A percentile compares a stretch with the other conserved stretches of the same genome.
These are phyloP conservation scores for Murina feae DNA, from an alignment of 2,113 vertebrate genomes.

Conservation along the genomic window DNA sequence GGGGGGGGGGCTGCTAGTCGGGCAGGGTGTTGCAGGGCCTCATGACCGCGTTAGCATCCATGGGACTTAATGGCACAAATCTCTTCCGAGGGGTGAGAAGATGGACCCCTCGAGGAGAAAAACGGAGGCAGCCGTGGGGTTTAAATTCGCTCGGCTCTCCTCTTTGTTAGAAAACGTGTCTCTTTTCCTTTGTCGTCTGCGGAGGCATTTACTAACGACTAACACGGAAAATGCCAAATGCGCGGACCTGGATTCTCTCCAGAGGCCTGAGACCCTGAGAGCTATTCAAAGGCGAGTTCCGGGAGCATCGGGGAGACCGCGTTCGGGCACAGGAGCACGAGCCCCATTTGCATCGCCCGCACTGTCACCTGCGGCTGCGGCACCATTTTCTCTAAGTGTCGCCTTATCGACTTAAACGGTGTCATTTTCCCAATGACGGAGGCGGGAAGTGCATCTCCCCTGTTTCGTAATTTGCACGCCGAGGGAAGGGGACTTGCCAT, in stretches of 20 bases:
- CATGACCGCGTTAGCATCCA: constrained; percentile 47
- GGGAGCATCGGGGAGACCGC: constrained; percentile 33
- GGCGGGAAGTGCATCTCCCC: constrained; percentile 70
- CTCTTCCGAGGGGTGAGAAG: constrained; percentile 37
- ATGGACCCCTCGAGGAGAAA: constrained; percentile 28
- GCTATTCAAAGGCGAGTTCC: constrained; percentile 53
- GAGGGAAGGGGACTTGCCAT: constrained; percentile 64
- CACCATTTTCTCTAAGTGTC: constrained; percentile 72
- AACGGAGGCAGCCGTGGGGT: constrained; percentile 25
- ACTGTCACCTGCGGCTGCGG: constrained; percentile 72
- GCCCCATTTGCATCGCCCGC: constrained; percentile 64
- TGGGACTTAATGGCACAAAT: constrained; percentile 29
- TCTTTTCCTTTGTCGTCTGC: constrained; percentile 38
- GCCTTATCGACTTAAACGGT: constrained; percentile 77
- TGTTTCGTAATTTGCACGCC: constrained; percentile 75
- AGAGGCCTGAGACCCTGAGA: constrained; percentile 66
- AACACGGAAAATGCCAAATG: constrained; percentile 41
- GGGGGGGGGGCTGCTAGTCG: constrained; percentile 48
- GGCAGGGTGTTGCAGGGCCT: neutral
- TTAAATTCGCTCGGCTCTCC: constrained; percentile 57
- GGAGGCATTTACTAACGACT: constrained; percentile 58
- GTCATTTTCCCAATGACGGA: constrained; percentile 76
- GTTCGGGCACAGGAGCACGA: constrained; percentile 53
- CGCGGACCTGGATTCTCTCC: constrained; percentile 54
- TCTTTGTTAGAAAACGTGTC: constrained; percentile 42